These are phyloP conservation scores for Acridotheres tristis DNA, from an alignment of 2,797 vertebrate genomes.

Conservation along the genomic window DNA sequence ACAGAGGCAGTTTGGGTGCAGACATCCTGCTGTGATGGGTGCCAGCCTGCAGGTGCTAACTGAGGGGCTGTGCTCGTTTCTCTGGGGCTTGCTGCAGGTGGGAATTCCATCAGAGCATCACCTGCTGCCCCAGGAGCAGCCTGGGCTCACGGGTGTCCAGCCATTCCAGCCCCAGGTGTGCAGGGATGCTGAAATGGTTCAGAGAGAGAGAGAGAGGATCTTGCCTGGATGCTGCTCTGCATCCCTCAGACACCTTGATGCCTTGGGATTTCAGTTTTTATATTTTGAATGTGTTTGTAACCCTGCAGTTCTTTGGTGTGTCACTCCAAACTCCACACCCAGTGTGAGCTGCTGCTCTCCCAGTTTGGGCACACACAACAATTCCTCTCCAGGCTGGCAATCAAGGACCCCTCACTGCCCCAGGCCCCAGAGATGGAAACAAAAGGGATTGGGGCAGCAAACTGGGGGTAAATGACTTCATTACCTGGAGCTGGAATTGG, in stretches of 20 bases:
- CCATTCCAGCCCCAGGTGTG: background rate
- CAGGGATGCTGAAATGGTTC: background rate
- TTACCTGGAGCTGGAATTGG: background rate
- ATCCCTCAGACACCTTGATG: background rate
- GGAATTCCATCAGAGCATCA: background rate
- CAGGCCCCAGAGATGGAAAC: too few relatives aligned
- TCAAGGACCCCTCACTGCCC: too few relatives aligned
- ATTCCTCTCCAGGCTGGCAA: too few relatives aligned
- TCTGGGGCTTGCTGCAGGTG: conserved; percentile 17
- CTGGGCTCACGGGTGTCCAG: background rate
- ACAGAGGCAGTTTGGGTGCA: background rate
- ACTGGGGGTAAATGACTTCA: background rate
- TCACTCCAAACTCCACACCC: accelerated
- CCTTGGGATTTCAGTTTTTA: background rate
- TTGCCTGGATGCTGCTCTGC: background rate
- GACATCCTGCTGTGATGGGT: background rate
- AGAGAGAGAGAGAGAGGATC: background rate
- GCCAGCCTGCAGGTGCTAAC: background rate
- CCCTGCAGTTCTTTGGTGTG: accelerated
- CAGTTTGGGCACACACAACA: background rate
- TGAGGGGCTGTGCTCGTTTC: background rate
- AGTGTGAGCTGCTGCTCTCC: background rate
- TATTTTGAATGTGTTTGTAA: accelerated
- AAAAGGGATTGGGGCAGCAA: too few relatives aligned
- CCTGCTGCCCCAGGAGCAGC: background rate